Conservation (phyloP, 2,797 vertebrate species). For the Trachurus trachurus region DNA sequence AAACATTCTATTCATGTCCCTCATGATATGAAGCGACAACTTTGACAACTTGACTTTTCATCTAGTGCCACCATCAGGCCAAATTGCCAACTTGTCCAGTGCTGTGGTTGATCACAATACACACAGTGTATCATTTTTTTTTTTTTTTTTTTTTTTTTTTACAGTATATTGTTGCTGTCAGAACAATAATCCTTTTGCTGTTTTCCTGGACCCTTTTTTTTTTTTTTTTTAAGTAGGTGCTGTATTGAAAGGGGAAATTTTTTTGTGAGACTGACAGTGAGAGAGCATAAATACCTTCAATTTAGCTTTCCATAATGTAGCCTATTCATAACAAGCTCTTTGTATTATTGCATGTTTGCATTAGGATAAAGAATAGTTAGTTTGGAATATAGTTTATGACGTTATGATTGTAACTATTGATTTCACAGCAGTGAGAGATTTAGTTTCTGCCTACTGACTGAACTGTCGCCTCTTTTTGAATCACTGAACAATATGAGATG, state of each 20-base stretch:
- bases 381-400: not conserved
- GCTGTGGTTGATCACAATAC: not conserved
- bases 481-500: not conserved
- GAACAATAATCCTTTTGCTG: no score
- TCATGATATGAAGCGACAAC: not conserved
- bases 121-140: not conserved
- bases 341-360: not conserved
- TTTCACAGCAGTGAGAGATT: not conserved
- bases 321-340: not conserved
- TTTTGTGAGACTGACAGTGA: not conserved
- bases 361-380: not conserved
- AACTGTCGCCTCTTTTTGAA: not conserved
- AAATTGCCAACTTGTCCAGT: not conserved
- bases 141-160: no score
- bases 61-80: not conserved
- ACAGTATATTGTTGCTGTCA: not conserved
- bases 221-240: no score
- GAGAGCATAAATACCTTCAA: not conserved
- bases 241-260: not conserved
- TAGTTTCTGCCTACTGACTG: not conserved
- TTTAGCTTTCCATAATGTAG: not conserved
- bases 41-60: not conserved
- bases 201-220: no score
- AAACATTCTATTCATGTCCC: not conserved
- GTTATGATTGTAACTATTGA: not conserved